Conservation (phyloP, 2,888 invertebrate genomes). For the Polydrusus cervinus region DNA sequence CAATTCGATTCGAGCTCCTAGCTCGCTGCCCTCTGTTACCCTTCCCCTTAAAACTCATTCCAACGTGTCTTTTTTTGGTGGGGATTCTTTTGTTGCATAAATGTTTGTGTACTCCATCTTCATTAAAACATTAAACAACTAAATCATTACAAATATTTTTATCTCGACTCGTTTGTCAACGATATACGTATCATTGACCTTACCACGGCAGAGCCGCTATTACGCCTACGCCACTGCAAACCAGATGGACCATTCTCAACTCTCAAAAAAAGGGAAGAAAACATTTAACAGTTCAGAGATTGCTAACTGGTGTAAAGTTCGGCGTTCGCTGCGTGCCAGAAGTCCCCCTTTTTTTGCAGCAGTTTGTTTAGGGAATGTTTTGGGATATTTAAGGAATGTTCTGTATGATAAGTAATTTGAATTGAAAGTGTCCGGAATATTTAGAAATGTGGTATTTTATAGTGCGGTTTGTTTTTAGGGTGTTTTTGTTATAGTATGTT, state of each 20-base stretch:
- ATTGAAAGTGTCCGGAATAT: not conserved
- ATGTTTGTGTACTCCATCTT: no score
- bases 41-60: no score
- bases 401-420: no score
- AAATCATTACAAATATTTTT: not conserved
- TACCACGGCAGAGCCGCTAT: not conserved
- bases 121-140: not conserved
- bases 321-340: constrained; percentile 5
- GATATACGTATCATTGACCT: constrained; percentile 24
- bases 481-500: no score
- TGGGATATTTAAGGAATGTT: not conserved
- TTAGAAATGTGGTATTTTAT: not conserved
- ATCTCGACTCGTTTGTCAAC: not conserved
- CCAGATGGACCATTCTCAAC: constrained; percentile 65
- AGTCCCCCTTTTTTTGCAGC: constrained; percentile 6
- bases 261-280: constrained; percentile 62
- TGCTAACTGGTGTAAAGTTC: constrained; percentile 12
- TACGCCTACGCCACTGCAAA: constrained; percentile 64
- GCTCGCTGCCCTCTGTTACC: no score
- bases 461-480: no score
- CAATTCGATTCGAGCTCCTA: no score
- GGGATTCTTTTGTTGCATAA: no score
- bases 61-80: no score
- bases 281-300: constrained; percentile 14
- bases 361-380: no score